Evolutionary conservation across 2,113 vertebrate species (phyloP), one percentile per base, ranked within the genome.

Genomic region (Tachycineta bicolor): DNA sequence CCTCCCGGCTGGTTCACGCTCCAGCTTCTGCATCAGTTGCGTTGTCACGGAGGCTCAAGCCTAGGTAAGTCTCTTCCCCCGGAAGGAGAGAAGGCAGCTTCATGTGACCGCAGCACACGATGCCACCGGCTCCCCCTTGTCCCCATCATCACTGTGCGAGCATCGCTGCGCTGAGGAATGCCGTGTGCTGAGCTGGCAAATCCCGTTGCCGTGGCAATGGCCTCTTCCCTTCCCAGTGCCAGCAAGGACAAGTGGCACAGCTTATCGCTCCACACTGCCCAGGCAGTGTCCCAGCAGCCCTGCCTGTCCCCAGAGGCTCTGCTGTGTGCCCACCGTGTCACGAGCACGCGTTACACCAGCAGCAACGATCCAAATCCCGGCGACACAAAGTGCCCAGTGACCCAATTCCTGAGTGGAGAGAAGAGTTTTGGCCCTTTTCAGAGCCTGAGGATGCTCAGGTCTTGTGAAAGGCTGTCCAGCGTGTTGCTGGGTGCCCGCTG

Each of bases 41-140:
- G 12, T 25, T 26, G 25, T 15, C 21, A 5, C 47, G 37, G 34
- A 1, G 5, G 37, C 17, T 86, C 46, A 24, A 73, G 59, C 39
- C 73, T 43, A 15, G 41, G 9, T 15, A 14, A 47, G 9, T 16
- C 16, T 69, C 44, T 80, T 83, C 16, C 55, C 37, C 20, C 20
- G 29, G 4, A 46, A 44, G 4, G n/a, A 69, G 28, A 78, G 52
- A 50, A 69, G 25, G 73, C 43, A 74, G 33, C 53, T 63, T 26
- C 3, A 0, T 29, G 52, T 34, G n/a, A 23, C 26, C 44, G 59
- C 68, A 89, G 39, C 34, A 31, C 9, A 1, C 0, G 0, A 5
- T n/a, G 14, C 47, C 16, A 6, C 41, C 81, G 58, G 43, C 34
- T 70, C 31, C 46, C 24, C 31, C 62, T 16, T 4, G 33, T 68